Percentiles rank a stretch among this genome's conserved stretches.
phyloP scores from a whole-genome alignment of 2,113 vertebrate species.

The Protobothrops mucrosquamatus region DNA sequence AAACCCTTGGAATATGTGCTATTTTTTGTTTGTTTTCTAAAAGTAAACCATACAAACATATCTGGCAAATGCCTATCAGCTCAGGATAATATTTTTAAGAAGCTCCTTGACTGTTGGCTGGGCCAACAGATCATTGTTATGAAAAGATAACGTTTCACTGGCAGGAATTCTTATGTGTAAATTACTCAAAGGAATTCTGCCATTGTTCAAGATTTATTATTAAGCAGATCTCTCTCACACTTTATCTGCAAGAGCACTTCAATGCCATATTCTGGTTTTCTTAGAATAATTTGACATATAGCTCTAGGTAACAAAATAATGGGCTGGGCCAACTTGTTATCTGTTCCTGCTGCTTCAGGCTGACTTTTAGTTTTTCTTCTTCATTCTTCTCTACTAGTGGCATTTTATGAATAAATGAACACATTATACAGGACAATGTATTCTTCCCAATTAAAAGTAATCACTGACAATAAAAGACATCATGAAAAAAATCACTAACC shows the following conservation, averaged over 20 bases:
- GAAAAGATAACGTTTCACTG: constrained; percentile 56
- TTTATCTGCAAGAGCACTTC: constrained; percentile 18
- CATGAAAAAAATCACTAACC: constrained; percentile 18
- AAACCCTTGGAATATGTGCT: background rate
- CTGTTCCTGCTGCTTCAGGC: constrained; percentile 45
- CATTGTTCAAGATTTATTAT: constrained; percentile 49
- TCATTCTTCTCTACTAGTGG: constrained; percentile 21
- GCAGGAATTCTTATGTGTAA: constrained; percentile 32
- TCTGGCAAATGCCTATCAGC: constrained; percentile 43
- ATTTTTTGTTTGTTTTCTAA: constrained; percentile 8
- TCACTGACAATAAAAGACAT: constrained; percentile 48
- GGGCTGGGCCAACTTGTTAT: constrained; percentile 46
- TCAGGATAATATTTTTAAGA: constrained; percentile 54
- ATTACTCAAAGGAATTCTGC: constrained; percentile 34
- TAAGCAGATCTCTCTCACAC: constrained; percentile 12
- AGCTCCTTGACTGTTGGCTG: constrained; percentile 39
- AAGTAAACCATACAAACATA: constrained; percentile 17
- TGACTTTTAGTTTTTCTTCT: constrained; percentile 45
- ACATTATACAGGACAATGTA: constrained; percentile 50
- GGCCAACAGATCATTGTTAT: constrained; percentile 38
- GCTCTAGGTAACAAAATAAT: constrained; percentile 66
- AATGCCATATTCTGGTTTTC: constrained; percentile 41
- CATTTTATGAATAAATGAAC: constrained; percentile 60
- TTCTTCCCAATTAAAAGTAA: constrained; percentile 54
- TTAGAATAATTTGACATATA: constrained; percentile 51